phyloP scores from a whole-genome alignment of 2,888 invertebrate genomes.

The Ctena decussata region DNA sequence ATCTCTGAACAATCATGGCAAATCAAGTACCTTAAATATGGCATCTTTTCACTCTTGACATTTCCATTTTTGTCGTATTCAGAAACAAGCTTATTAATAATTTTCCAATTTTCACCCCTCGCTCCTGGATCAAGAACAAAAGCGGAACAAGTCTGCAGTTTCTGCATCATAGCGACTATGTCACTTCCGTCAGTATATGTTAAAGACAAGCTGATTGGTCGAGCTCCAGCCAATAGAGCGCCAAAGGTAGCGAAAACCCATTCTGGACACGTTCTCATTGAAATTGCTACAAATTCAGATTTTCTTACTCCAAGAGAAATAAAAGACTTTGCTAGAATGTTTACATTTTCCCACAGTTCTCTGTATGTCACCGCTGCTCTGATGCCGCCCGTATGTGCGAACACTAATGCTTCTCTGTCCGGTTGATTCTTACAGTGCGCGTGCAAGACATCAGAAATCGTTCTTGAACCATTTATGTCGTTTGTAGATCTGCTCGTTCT shows the following conservation, averaged over 20 bases:
- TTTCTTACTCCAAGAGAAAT: not conserved
- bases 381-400: not conserved
- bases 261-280: not conserved
- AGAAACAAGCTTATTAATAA: not conserved
- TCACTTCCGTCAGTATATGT: not conserved
- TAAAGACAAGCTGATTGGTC: too few relatives aligned
- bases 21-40: not conserved
- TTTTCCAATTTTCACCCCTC: not conserved
- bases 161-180: not conserved
- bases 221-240: not conserved
- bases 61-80: not conserved
- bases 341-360: not conserved
- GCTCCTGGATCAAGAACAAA: not conserved
- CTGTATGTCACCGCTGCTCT: not conserved
- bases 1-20: not conserved
- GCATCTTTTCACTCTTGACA: not conserved
- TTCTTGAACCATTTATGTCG: too few relatives aligned
- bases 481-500: too few relatives aligned
- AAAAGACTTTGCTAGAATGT: not conserved
- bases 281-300: not conserved
- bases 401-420: not conserved
- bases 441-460: too few relatives aligned
- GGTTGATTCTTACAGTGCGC: not conserved
- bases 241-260: not conserved
- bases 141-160: not conserved